Evolutionary conservation across 2,888 invertebrate species (phyloP).

Genomic region (Resseliella maxima): DNA sequence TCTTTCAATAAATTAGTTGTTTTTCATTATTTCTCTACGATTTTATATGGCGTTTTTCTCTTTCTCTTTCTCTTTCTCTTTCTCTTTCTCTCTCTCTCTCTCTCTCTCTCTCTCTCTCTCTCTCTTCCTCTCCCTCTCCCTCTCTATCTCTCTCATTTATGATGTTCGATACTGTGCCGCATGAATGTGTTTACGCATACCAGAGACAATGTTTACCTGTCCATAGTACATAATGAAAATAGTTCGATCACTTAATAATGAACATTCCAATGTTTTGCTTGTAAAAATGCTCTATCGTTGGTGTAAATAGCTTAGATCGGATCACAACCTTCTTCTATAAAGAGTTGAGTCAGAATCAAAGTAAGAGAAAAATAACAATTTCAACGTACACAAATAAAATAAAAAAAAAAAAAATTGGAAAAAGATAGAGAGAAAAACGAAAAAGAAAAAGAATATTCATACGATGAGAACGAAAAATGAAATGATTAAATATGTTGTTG

Average conservation of each 20-base stretch:
- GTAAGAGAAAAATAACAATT: background rate
- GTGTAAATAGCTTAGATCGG: slow-evolving; percentile 25
- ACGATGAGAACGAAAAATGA: slow-evolving; percentile 45
- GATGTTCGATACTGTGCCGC: background rate
- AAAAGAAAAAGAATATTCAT: slow-evolving; percentile 10
- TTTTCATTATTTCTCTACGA: background rate
- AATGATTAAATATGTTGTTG: slow-evolving; percentile 49
- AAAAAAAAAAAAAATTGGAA: background rate
- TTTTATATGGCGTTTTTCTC: background rate
- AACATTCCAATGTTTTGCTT: slow-evolving; percentile 24
- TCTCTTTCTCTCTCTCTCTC: too few relatives aligned
- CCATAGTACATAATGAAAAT: slow-evolving; percentile 38
- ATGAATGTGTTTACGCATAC: slow-evolving; percentile 15
- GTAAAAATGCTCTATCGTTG: background rate
- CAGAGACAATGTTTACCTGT: slow-evolving; percentile 16
- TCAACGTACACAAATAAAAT: background rate
- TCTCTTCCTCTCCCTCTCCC: background rate
- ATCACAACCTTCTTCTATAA: background rate
- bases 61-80: background rate
- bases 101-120: too few relatives aligned
- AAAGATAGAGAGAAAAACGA: background rate
- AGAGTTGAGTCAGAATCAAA: background rate
- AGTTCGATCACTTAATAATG: slow-evolving; percentile 55
- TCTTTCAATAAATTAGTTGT: slow-evolving; percentile 42
- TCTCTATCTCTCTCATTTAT: too few relatives aligned